Base-by-base conservation (phyloP, 1,140 invertebrate genomes). In the Meloidogyne hapla region DNA sequence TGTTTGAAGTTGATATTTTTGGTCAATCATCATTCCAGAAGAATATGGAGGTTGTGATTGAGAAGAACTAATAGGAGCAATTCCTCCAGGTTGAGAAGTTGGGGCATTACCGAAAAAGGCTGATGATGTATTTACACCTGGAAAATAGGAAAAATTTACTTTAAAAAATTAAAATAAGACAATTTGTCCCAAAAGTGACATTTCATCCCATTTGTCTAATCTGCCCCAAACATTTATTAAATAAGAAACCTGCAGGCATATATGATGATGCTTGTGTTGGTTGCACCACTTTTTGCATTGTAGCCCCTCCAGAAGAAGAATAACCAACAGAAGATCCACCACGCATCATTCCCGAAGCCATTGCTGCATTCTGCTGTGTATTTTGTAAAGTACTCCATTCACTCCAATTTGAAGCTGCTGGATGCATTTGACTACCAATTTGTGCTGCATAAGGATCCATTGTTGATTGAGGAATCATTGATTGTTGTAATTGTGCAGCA, bases 381-480 rank as follows among this genome's bases (percentile, higher is more conserved):
- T 56, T 42, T 26, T 48, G 40, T 42, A 42, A 12, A 9, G 38
- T 10, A 61, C 42, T 65, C 71, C 71, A 73, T n/a, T 73, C 71
- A 61, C 38, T 73, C 71, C 71, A 73, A 73, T 6, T 73, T 33
- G 33, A 25, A 48, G 15, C 13, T 0, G 8, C 4, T 33, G 71
- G 48, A 33, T 64, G 23, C 4, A 23, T 61, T 64, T 38, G 26
- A 21, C 1, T 6, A 23, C 56, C 71, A 18, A 23, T 21, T 33
- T 79, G 78, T 15, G 1, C 0, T 2, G 25, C 40, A 38, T 79
- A 69, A 42, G 28, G 71, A 21, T 79, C 79, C 1, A 81, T 69
- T 33, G 75, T 65, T 26, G 48, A 25, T 28, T 65, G 61, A 48
- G 38, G 25, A 26, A 25, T 63, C 25, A 64, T 64, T 38, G 70